Evolutionary conservation across 2,113 vertebrate species (phyloP), one percentile per base, ranked within the genome.

Genomic region (Psettodes erumei): DNA sequence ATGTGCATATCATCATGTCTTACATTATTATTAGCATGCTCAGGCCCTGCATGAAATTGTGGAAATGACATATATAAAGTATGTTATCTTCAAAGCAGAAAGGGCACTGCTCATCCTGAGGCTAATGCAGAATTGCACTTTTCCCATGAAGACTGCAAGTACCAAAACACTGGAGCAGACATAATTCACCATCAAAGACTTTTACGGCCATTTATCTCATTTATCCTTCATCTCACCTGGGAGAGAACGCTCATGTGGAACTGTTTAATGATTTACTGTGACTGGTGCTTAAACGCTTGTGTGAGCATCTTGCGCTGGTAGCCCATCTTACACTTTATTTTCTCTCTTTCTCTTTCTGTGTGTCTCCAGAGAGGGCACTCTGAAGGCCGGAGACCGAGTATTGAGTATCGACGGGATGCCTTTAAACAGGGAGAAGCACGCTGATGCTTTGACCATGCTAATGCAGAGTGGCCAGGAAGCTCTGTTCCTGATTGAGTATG

Each of bases 401-500:
- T 86, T 99, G 85, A 96, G 96, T 0, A 91, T 99, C 18, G 98
- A 99, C 23, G 97, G 97, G 38, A 95, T 97, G 87, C 94, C 96
- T 13, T 90, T 99, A 78, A 96, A 96, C 35, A 95, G 95, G 47
- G 95, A 96, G 90, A 96, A 95, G 87, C 98, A 98, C 0, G 93
- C 95, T 2, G 95, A 97, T 0, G 96, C 98, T 12, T 88, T 98
- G 82, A 96, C 94, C 85, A 94, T 96, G 71, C 93, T 99, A 83
- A 92, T 94, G 84, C 96, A 96, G 89, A 98, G 98, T 86, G 84
- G 95, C 90, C 97, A 98, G 43, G 97, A 99, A 87, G 96, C 96
- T 0, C 94, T 97, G 75, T 97, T 98, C 94, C 96, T 97, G 92
- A 96, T 98, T 1, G 97, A 98, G 88, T 99, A 99, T 6, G 98